These are phyloP conservation scores for Colletes gigas DNA, from an alignment of 1,140 invertebrate genomes.

Conservation along the genomic window DNA sequence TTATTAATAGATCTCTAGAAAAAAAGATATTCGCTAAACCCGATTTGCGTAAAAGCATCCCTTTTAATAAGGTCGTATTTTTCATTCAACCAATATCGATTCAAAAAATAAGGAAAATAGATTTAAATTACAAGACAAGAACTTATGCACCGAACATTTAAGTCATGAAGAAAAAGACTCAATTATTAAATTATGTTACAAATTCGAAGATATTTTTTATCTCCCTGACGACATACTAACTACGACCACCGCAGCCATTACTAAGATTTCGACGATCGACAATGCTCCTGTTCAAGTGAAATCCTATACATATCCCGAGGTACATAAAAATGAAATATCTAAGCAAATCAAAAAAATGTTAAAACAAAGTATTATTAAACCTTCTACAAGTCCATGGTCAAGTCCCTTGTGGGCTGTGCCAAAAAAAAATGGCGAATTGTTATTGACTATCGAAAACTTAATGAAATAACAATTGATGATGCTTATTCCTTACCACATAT, in stretches of 20 bases:
- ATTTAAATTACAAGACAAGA: neutral
- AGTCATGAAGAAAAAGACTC: neutral
- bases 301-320: neutral
- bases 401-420: slow-evolving; percentile 15
- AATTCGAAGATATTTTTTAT: slow-evolving; percentile 12
- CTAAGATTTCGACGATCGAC: neutral
- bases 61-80: neutral
- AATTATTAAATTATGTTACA: slow-evolving; percentile 7
- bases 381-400: neutral
- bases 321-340: slow-evolving; percentile 3
- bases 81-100: neutral
- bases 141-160: neutral
- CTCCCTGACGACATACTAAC: neutral
- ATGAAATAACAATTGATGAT: slow-evolving; percentile 16
- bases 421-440: neutral
- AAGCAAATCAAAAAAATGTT: slow-evolving; percentile 4
- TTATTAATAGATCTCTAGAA: slow-evolving; percentile 2
- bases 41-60: neutral
- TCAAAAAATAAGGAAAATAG: neutral
- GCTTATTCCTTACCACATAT: slow-evolving; percentile 11
- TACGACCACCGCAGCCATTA: neutral
- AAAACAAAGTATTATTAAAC: neutral
- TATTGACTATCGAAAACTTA: slow-evolving; percentile 10
- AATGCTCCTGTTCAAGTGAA: slow-evolving; percentile 1
- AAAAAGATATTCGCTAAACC: neutral